Conservation (phyloP, 53 echinoderm and acorn worm genomes). For the Zoroaster sp. region DNA sequence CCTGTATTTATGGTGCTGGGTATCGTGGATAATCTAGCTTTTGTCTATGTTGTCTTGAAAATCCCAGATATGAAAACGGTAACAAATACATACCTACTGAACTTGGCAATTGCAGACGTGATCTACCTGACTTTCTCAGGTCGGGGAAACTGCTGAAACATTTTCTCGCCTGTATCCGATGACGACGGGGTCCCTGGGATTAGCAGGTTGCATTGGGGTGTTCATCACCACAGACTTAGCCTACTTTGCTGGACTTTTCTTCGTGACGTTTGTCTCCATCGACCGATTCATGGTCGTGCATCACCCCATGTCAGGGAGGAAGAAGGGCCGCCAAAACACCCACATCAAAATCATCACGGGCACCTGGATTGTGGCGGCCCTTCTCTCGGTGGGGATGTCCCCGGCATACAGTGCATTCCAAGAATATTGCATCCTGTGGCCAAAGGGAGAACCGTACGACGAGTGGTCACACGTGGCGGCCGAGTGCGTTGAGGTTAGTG, state of each 20-base stretch:
- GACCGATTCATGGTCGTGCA: conserved; percentile 76
- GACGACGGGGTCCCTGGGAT: conserved; percentile 59
- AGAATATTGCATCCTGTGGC: conserved; percentile 62
- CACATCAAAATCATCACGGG: not conserved
- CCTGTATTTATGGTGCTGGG: conserved; percentile 67
- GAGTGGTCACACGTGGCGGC: conserved; percentile 34
- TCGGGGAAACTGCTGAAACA: conserved; percentile 66
- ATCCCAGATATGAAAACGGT: conserved; percentile 74
- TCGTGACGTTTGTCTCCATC: conserved; percentile 72
- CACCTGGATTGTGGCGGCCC: conserved; percentile 58
- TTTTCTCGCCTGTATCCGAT: conserved; percentile 38
- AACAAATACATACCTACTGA: conserved; percentile 67
- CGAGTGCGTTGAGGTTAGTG: conserved; percentile 32
- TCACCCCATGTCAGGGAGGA: conserved; percentile 47
- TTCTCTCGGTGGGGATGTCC: conserved; percentile 53
- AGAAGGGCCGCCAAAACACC: conserved; percentile 36
- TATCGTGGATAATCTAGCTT: conserved; percentile 64
- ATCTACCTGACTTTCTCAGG: conserved; percentile 68
- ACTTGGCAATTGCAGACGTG: conserved; percentile 74
- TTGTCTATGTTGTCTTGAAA: conserved; percentile 74
- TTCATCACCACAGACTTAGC: conserved; percentile 58
- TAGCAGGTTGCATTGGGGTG: conserved; percentile 57
- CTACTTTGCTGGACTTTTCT: conserved; percentile 70
- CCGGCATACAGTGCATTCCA: conserved; percentile 55
- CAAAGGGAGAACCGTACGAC: conserved; percentile 35